Percentiles rank a stretch among this genome's conserved stretches.
These are phyloP conservation scores for Lepas anatifera DNA, from an alignment of 2,888 invertebrate species.

Conservation along the genomic window DNA sequence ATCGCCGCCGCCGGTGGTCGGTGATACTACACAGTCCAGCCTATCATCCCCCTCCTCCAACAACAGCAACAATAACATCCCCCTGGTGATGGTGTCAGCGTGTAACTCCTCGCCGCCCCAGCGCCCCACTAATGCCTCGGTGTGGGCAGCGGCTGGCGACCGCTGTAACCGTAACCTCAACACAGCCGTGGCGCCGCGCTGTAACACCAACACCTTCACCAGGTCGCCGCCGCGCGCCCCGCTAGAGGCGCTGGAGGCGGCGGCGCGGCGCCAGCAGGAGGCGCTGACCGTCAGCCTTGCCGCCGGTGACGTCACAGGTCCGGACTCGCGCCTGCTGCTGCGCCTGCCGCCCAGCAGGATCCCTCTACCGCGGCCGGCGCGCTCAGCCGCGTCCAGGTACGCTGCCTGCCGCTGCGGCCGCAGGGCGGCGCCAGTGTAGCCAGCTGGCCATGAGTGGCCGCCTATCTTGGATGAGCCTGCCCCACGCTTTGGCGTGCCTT, in stretches of 20 bases:
- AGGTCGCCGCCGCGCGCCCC: not conserved
- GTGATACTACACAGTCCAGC: too few relatives aligned
- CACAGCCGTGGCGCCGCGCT: slow-evolving; percentile 18
- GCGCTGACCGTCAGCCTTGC: slow-evolving; percentile 28
- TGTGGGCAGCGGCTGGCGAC: not conserved
- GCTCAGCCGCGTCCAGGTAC: not conserved
- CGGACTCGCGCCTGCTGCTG: not conserved
- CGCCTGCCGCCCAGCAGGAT: slow-evolving; percentile 17
- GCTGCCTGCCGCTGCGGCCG: not conserved
- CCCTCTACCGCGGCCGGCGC: slow-evolving; percentile 17
- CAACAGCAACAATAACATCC: too few relatives aligned
- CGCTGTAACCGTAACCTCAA: slow-evolving; percentile 15
- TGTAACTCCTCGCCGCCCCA: too few relatives aligned
- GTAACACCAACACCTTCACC: slow-evolving; percentile 3
- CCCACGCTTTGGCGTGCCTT: not conserved
- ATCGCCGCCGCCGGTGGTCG: not conserved
- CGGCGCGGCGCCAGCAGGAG: slow-evolving; percentile 48
- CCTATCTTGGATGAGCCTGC: not conserved
- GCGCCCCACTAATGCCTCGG: not conserved
- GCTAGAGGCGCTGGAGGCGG: slow-evolving; percentile 61
- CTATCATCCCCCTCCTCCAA: too few relatives aligned
- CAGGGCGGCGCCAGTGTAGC: too few relatives aligned
- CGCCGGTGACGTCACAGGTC: not conserved
- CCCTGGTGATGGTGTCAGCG: too few relatives aligned
- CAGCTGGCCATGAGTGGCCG: too few relatives aligned